Evolutionary conservation across 2,113 vertebrate genomes (phyloP).

Genomic region (Camelus dromedarius): DNA sequence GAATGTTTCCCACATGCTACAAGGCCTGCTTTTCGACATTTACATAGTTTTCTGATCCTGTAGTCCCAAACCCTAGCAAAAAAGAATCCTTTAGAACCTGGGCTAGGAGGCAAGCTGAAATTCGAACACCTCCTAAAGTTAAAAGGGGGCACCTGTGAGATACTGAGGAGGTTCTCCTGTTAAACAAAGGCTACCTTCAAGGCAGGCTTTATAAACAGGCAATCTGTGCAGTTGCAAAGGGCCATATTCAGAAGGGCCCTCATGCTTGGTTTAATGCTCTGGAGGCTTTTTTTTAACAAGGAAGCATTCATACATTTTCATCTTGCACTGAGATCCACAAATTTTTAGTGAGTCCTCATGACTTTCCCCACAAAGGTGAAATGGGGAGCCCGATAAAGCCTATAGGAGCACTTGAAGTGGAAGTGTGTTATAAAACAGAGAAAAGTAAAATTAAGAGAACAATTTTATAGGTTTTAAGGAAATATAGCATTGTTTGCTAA

Average conservation of each 20-base stretch:
- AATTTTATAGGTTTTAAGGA: constrained; percentile 4
- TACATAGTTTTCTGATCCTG: constrained; percentile 42
- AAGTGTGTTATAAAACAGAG: background rate
- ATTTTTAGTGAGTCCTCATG: background rate
- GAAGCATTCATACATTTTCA: background rate
- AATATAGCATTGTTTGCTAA: background rate
- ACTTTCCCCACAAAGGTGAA: background rate
- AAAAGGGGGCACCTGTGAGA: constrained; percentile 34
- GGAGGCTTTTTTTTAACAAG: background rate
- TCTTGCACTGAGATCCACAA: background rate
- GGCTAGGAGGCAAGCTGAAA: background rate
- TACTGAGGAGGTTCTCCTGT: background rate
- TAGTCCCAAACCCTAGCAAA: background rate
- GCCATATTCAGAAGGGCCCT: background rate
- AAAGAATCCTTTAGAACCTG: constrained; percentile 65
- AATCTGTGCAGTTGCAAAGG: background rate
- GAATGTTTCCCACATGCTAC: constrained; percentile 76
- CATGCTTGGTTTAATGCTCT: background rate
- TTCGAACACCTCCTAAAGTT: background rate
- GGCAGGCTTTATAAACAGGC: background rate
- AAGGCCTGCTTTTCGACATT: constrained; percentile 26
- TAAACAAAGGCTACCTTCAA: constrained; percentile 34
- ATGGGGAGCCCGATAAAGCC: background rate
- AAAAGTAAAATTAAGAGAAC: background rate
- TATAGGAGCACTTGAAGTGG: background rate